Base-by-base conservation (phyloP, 2,888 invertebrate species). In the Hirtodrosophila duncani region DNA sequence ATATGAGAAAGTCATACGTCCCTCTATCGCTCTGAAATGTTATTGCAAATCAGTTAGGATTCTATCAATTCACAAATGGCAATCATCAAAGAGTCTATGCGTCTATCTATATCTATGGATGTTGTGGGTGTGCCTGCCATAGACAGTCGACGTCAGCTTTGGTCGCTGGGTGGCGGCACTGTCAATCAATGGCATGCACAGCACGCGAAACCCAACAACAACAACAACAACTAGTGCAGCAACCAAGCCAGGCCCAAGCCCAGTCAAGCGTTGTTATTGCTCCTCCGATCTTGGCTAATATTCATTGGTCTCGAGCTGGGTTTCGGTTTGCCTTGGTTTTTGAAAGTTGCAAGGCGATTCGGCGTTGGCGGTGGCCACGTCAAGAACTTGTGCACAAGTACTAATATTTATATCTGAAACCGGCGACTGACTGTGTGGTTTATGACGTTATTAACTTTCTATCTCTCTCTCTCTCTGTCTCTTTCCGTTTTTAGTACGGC, bases 401-500 rank as follows among this genome's bases (percentile, higher is more conserved):
- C 58, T 69, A 53, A 51, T 63, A 63, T 64, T 61, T 45, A 43
- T 38, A 29, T 45, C 24, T 50, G 27, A 41, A 44, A n/a, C n/a
- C n/a, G n/a, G n/a, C n/a, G n/a, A n/a, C n/a, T n/a, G n/a, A n/a
- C n/a, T n/a, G n/a, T n/a, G n/a, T n/a, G n/a, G n/a, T 41, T 38
- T 49, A 44, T 45, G 36, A 26, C 3, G n/a, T 6, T 52, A 30
- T 30, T 13, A 1, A 18, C 9, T 18, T 16, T 24, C 38, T 3
- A 8, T 18, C 3, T 3, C 14, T 38, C 11, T 36, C 17, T 26
- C 9, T 21, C 10, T 34, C 16, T 2, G 9, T 30, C 9, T 23
- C 21, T 20, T 24, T 49, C 44, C 59, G 38, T 27, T 91, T 91
- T 33, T 90, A 97, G 97, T 94, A 93, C 79, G 94, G 94, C 71